phyloP scores from a whole-genome alignment of 2,797 vertebrate species.

The Astyanax mexicanus region DNA sequence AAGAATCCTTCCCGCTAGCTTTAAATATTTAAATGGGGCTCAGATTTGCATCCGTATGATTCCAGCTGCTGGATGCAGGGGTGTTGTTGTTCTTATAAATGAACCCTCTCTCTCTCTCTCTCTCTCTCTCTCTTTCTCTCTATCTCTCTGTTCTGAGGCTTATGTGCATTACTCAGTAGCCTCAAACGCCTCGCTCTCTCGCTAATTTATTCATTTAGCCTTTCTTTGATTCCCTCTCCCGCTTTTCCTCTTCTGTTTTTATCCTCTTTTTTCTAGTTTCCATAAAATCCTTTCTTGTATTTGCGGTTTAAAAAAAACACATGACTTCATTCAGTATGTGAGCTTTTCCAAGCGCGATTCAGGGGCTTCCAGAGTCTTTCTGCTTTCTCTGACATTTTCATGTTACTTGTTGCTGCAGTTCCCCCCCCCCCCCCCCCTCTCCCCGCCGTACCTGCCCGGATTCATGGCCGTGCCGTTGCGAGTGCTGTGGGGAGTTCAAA shows the following conservation, averaged over 20 bases:
- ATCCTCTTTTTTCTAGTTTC: not conserved
- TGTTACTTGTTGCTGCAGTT: constrained; percentile 26
- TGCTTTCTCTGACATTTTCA: not conserved
- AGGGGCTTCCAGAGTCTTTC: not conserved
- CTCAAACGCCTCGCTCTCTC: not conserved
- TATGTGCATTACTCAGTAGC: constrained; percentile 34
- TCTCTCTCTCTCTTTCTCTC: constrained; percentile 14
- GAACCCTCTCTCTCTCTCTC: constrained; percentile 12
- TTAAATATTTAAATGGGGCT: constrained; percentile 63
- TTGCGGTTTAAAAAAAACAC: constrained; percentile 5
- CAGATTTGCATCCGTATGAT: constrained; percentile 60
- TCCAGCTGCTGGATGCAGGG: constrained; percentile 33
- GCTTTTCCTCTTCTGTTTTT: not conserved
- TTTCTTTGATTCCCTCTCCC: constrained; percentile 8
- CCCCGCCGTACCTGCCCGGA: constrained; percentile 24
- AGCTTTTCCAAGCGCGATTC: not conserved
- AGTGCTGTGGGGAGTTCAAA: constrained; percentile 47
- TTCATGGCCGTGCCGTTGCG: constrained; percentile 42
- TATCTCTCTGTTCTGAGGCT: constrained; percentile 33
- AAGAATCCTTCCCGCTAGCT: constrained; percentile 50
- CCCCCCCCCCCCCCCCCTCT: not conserved
- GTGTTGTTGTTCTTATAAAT: constrained; percentile 43
- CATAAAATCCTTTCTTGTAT: not conserved
- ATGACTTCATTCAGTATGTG: not conserved
- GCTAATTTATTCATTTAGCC: not conserved